A percentile compares a stretch with the other conserved stretches of the same genome.
These are phyloP conservation scores for Galerucella pusilla DNA, from an alignment of 2,888 invertebrate genomes.

Conservation along the genomic window DNA sequence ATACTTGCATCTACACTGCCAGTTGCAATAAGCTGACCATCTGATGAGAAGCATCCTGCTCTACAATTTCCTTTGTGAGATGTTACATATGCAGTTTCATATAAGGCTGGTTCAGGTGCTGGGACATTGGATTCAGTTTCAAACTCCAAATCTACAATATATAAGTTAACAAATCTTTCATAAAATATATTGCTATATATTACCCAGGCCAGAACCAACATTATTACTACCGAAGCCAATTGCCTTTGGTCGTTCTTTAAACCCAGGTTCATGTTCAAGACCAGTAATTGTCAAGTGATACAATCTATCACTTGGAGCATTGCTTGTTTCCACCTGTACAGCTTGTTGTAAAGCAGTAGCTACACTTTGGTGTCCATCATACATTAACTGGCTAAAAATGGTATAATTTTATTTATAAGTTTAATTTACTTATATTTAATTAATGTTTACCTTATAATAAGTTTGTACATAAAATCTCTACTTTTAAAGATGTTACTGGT, in stretches of 20 bases:
- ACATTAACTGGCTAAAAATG: constrained; percentile 88
- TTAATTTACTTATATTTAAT: neutral
- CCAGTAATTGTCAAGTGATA: constrained; percentile 88
- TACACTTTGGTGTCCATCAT: constrained; percentile 96
- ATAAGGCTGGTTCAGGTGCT: constrained; percentile 96
- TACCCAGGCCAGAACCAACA: constrained; percentile 74
- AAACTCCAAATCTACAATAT: constrained; percentile 84
- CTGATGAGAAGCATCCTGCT: constrained; percentile 94
- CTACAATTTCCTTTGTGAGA: constrained; percentile 97
- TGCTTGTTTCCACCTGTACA: constrained; percentile 92
- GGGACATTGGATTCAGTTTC: constrained; percentile 94
- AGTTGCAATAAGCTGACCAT: constrained; percentile 96
- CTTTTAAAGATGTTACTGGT: constrained; percentile 86
- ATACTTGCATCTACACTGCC: constrained; percentile 99
- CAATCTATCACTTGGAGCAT: constrained; percentile 95
- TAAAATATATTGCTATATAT: constrained; percentile 6
- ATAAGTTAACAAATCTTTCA: constrained; percentile 23
- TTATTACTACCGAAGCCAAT: constrained; percentile 72
- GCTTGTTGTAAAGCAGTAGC: constrained; percentile 86
- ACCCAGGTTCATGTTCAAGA: constrained; percentile 84
- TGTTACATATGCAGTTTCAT: constrained; percentile 99
- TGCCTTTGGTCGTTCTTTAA: constrained; percentile 71
- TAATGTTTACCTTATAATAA: constrained; percentile 85
- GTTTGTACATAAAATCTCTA: constrained; percentile 87
- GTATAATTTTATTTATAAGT: neutral